Conservation (phyloP, 2,113 vertebrate species). For the Malurus melanocephalus region DNA sequence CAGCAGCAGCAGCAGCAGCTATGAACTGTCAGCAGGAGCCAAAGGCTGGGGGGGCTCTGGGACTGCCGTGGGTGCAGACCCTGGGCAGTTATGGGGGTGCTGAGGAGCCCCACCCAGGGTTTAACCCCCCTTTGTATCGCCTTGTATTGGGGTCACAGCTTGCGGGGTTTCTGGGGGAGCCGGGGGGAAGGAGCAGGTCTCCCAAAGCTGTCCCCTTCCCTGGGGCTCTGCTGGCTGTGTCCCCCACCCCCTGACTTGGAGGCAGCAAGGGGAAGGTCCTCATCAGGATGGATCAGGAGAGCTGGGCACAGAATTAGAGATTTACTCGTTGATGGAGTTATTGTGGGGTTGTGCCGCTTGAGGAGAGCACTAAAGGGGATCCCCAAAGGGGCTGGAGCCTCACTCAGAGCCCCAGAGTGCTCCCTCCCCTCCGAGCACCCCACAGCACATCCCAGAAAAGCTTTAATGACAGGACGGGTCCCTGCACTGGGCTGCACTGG, state of each 20-base stretch:
- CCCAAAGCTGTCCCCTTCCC: background rate
- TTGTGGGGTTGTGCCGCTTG: background rate
- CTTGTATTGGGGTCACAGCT: rapidly evolving
- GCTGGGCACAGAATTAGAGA: background rate
- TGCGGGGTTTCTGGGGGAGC: background rate
- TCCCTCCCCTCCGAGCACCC: background rate
- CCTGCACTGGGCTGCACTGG: background rate
- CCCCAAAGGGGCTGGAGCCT: background rate
- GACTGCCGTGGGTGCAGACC: rapidly evolving
- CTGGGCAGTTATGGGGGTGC: background rate
- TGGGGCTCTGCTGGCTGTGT: background rate
- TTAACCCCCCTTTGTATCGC: rapidly evolving
- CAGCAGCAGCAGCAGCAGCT: background rate
- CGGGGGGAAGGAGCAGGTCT: background rate
- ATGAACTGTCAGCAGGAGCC: background rate
- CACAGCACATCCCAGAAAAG: background rate
- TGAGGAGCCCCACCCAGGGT: background rate
- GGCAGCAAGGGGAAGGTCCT: background rate
- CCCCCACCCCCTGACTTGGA: background rate
- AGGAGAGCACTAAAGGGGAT: background rate
- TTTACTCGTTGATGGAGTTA: background rate
- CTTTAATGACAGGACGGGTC: background rate
- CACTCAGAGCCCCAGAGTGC: too few species aligned
- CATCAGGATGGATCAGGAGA: background rate
- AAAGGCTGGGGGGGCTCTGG: background rate